These are phyloP conservation scores for Siphlonurus alternatus DNA, from an alignment of 2,888 invertebrate genomes.

Conservation along the genomic window DNA sequence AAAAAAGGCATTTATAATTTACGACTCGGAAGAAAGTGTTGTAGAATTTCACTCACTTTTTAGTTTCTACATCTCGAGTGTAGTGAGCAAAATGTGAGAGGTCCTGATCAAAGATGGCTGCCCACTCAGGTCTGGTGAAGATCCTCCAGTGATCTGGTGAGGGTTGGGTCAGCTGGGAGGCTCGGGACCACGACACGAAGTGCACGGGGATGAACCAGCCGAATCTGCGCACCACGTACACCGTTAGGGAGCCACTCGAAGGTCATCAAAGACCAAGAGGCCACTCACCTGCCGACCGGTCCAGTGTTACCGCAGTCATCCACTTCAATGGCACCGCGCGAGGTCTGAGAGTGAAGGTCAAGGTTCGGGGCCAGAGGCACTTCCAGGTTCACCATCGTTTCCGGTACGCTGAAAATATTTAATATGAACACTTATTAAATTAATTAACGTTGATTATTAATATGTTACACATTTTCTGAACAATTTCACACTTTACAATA, in stretches of 20 bases:
- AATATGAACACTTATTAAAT: neutral
- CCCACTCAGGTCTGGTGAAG: constrained; percentile 29
- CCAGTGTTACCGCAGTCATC: constrained; percentile 35
- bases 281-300: constrained; percentile 31
- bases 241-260: neutral
- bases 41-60: constrained; percentile 18
- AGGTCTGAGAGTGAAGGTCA: constrained; percentile 35
- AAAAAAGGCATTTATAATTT: no score
- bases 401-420: constrained; percentile 24
- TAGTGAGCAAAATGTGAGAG: constrained; percentile 12
- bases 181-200: constrained; percentile 22
- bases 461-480: no score
- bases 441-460: neutral
- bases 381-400: constrained; percentile 46
- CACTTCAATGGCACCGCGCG: constrained; percentile 24
- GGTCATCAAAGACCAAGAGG: no score
- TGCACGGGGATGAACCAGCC: constrained; percentile 44
- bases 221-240: constrained; percentile 25
- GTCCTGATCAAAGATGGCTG: constrained; percentile 18
- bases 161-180: constrained; percentile 17
- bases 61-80: constrained; percentile 20
- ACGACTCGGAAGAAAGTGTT: no score
- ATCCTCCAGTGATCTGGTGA: constrained; percentile 35
- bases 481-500: no score
- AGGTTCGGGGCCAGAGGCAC: constrained; percentile 48